Evolutionary conservation across 1,140 invertebrate genomes (phyloP).

Genomic region (Tenebrio molitor): DNA sequence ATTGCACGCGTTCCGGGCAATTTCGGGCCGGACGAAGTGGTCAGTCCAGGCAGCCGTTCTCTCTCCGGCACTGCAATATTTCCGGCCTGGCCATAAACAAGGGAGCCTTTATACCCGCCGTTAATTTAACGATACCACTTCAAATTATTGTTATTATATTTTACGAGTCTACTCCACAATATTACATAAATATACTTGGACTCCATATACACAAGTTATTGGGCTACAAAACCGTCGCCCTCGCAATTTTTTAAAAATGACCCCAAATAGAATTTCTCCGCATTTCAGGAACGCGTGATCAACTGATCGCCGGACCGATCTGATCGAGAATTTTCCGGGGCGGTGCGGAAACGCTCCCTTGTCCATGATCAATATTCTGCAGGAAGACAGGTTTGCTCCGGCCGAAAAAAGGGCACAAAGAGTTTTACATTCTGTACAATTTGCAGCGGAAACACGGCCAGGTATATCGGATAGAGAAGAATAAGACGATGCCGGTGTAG

Average conservation of each 20-base stretch:
- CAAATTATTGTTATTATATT: conserved; percentile 57
- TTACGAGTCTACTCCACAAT: conserved; percentile 51
- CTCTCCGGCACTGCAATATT: conserved; percentile 43
- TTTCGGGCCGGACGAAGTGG: conserved; percentile 54
- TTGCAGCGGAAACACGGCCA: conserved; percentile 23
- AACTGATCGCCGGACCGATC: no score
- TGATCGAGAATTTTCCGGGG: neutral
- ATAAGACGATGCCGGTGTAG: conserved; percentile 29
- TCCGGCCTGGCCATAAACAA: conserved; percentile 53
- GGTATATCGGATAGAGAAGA: conserved; percentile 26
- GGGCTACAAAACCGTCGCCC: conserved; percentile 1
- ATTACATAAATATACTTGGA: conserved; percentile 41
- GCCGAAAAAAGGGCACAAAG: conserved; percentile 16
- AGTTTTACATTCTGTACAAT: conserved; percentile 37
- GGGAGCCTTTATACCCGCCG: conserved; percentile 52
- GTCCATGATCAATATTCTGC: conserved; percentile 29
- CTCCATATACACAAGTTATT: conserved; percentile 28
- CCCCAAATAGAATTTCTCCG: neutral
- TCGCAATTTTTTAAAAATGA: neutral
- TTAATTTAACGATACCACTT: conserved; percentile 57
- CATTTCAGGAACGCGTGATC: no score
- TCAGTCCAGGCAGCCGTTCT: conserved; percentile 52
- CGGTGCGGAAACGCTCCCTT: neutral
- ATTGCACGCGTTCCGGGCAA: conserved; percentile 55
- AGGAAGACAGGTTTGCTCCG: neutral